Conservation (phyloP, 2,113 vertebrate species). For the Oreochromis aureus region DNA sequence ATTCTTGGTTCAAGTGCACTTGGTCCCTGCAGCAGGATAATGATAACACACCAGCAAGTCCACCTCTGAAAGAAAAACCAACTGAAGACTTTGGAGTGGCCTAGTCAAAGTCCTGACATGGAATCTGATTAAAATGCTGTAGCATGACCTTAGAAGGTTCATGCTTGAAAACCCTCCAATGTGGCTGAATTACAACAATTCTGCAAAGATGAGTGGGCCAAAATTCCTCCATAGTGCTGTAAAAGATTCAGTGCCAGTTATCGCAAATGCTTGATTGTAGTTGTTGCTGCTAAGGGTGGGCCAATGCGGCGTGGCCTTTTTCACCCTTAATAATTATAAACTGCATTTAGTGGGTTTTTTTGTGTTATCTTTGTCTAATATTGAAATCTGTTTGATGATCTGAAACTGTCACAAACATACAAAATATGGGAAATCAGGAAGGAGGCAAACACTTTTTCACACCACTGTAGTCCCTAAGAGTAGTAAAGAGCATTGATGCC, state of each 20-base stretch:
- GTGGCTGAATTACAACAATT: background rate
- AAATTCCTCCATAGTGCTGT: background rate
- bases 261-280: background rate
- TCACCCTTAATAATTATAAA: background rate
- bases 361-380: background rate
- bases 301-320: background rate
- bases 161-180: background rate
- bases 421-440: too few species aligned
- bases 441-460: too few species aligned
- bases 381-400: too few species aligned
- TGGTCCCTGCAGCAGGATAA: background rate
- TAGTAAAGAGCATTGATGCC: too few species aligned
- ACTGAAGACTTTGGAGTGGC: background rate
- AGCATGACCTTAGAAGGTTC: background rate
- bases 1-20: background rate
- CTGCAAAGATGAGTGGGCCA: background rate
- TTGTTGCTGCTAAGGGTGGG: rapidly evolving
- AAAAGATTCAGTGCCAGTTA: background rate
- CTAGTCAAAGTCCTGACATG: background rate
- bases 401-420: too few species aligned
- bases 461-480: too few species aligned
- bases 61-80: background rate
- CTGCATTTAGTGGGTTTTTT: background rate
- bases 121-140: background rate
- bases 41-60: background rate